These are phyloP conservation scores for Synanthedon formicaeformis DNA, from an alignment of 2,888 invertebrate genomes.

Conservation along the genomic window DNA sequence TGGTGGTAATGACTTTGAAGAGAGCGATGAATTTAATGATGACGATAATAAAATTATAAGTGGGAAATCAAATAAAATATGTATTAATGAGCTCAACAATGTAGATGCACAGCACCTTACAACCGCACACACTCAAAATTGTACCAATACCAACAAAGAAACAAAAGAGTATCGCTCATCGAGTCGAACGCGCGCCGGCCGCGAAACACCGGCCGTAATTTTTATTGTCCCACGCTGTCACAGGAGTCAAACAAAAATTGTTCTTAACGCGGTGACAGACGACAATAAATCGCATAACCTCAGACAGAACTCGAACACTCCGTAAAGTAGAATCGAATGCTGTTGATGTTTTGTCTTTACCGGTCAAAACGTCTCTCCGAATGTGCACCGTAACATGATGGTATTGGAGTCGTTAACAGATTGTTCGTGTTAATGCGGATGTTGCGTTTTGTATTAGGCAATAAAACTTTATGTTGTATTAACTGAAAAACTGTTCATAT, in stretches of 20 bases:
- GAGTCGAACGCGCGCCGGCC: slow-evolving; percentile 47
- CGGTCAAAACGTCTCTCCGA: slow-evolving; percentile 28
- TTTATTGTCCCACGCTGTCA: slow-evolving; percentile 49
- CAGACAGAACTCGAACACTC: slow-evolving; percentile 29
- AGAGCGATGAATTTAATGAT: neutral
- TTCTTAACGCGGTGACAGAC: slow-evolving; percentile 37
- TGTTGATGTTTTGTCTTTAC: slow-evolving; percentile 43
- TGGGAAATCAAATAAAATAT: neutral
- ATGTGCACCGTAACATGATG: slow-evolving; percentile 51
- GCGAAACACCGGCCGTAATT: slow-evolving; percentile 55
- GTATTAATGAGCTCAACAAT: neutral
- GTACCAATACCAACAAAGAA: neutral
- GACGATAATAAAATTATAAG: neutral
- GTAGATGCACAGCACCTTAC: neutral
- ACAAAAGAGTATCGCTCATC: slow-evolving; percentile 48
- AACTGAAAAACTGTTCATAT: slow-evolving; percentile 32
- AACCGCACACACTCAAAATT: neutral
- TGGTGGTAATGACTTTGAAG: neutral
- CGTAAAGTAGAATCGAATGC: slow-evolving; percentile 47
- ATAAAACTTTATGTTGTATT: slow-evolving; percentile 14
- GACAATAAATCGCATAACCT: slow-evolving; percentile 38
- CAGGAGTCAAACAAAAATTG: slow-evolving; percentile 36
- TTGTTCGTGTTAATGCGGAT: slow-evolving; percentile 38
- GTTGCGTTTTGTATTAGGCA: slow-evolving; percentile 40
- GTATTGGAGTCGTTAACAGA: slow-evolving; percentile 49